Evolutionary conservation across 2,888 invertebrate genomes (phyloP).

Genomic region (Platycheirus rosarum): DNA sequence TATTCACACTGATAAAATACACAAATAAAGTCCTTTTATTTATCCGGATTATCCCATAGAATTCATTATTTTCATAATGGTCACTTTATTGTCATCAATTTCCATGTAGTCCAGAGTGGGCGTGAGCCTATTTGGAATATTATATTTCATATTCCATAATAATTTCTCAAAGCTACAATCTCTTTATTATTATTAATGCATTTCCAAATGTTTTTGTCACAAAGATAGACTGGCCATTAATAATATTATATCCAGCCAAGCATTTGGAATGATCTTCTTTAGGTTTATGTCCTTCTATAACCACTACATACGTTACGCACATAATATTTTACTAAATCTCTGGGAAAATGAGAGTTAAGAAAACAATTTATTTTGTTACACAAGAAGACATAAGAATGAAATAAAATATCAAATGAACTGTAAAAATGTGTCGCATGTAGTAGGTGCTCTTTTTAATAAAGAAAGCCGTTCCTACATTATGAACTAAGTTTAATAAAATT

Average conservation of each 20-base stretch:
- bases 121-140: neutral
- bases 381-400: too few species aligned
- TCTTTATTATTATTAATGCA: neutral
- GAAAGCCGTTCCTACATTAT: too few species aligned
- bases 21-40: neutral
- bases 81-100: neutral
- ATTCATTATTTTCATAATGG: neutral
- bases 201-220: neutral
- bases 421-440: too few species aligned
- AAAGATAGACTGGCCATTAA: neutral
- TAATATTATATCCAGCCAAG: conserved; percentile 1
- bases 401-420: too few species aligned
- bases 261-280: neutral
- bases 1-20: too few species aligned
- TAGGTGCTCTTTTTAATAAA: too few species aligned
- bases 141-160: neutral
- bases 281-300: neutral
- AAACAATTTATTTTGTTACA: too few species aligned
- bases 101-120: neutral
- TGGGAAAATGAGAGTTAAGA: neutral
- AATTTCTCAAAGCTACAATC: neutral
- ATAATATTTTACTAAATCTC: conserved; percentile 45
- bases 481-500: too few species aligned
- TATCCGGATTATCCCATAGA: neutral
- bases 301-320: too few species aligned